Conservation (phyloP, 2,797 vertebrate species). For the Vespertilio murinus region DNA sequence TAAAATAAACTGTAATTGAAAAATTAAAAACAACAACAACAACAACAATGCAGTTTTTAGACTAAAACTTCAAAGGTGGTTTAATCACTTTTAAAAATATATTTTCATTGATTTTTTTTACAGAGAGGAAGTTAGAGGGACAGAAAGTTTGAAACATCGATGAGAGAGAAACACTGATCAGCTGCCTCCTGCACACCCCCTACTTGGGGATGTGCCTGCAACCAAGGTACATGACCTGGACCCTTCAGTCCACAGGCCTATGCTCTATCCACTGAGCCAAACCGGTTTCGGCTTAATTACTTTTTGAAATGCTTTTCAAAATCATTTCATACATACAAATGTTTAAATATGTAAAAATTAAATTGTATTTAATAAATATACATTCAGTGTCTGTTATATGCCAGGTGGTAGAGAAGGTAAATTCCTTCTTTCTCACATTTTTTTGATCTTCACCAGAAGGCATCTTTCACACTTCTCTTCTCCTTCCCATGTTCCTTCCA, state of each 20-base stretch:
- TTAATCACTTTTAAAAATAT: neutral
- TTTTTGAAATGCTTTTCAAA: neutral
- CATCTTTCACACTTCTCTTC: neutral
- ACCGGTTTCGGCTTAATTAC: neutral
- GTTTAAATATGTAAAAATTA: neutral
- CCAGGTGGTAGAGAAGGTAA: neutral
- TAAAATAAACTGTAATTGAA: neutral
- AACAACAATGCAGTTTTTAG: neutral
- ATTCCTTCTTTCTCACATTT: neutral
- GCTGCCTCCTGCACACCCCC: too few species aligned
- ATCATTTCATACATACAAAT: neutral
- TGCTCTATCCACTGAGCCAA: too few species aligned
- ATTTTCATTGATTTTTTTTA: too few species aligned
- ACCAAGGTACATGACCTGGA: too few species aligned
- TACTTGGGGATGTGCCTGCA: too few species aligned
- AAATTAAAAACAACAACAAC: neutral
- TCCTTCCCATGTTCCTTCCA: neutral
- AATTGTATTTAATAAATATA: neutral
- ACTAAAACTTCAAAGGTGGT: neutral
- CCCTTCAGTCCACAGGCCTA: too few species aligned
- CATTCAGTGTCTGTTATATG: neutral
- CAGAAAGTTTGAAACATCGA: too few species aligned
- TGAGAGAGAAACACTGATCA: too few species aligned
- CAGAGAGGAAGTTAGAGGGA: too few species aligned
- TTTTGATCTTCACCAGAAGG: neutral